Evolutionary conservation across 2,113 vertebrate genomes (phyloP).

Genomic region (Ctenodactylus gundi): DNA sequence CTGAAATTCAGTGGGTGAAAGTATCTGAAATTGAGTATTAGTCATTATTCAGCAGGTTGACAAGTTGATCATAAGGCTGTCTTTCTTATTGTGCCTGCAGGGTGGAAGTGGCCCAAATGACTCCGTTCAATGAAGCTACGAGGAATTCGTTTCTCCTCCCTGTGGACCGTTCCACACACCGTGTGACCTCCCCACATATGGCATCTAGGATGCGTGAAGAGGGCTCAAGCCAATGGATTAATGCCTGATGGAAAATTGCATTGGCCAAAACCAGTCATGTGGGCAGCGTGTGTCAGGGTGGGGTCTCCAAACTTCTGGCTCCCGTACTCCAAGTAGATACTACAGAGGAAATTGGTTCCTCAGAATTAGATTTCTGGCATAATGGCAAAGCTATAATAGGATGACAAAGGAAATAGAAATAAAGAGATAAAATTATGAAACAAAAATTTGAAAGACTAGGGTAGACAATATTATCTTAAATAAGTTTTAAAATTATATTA

Average conservation of each 20-base stretch:
- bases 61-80: neutral
- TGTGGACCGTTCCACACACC: no score
- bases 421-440: neutral
- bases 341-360: neutral
- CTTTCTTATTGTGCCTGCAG: neutral
- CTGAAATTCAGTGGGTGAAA: neutral
- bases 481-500: neutral
- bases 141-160: neutral
- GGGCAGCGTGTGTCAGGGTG: no score
- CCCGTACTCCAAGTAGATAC: neutral
- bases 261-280: neutral
- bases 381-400: neutral
- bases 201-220: neutral
- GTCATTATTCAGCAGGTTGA: neutral
- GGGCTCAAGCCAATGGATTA: neutral
- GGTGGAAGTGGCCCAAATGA: neutral
- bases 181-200: neutral
- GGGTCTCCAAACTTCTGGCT: neutral
- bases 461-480: neutral
- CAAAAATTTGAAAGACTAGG: neutral
- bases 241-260: neutral
- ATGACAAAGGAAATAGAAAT: neutral
- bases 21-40: neutral
- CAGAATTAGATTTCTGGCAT: neutral
- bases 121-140: neutral